A percentile compares a stretch with the other conserved stretches of the same genome.
Conservation (phyloP, 1,140 invertebrate genomes). For the Brachionus calyciflorus region DNA sequence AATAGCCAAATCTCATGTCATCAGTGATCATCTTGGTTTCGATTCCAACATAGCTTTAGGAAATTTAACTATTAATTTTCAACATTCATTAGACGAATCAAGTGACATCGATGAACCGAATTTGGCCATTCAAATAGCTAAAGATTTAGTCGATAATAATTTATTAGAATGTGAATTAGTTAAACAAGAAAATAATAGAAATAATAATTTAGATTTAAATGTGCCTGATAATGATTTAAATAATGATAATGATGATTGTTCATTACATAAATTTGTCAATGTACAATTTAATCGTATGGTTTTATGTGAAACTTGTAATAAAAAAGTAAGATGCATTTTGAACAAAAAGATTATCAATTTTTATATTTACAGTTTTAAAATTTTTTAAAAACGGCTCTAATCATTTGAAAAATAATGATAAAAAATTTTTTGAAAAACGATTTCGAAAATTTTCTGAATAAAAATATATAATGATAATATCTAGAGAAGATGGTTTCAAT, state of each 20-base stretch:
- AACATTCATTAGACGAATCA: neutral
- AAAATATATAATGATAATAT: too few relatives aligned
- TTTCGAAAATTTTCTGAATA: too few relatives aligned
- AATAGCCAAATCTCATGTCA: slow-evolving; percentile 15
- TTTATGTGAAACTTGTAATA: slow-evolving; percentile 15
- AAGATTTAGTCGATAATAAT: neutral
- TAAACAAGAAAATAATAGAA: neutral
- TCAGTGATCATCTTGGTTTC: slow-evolving; percentile 41
- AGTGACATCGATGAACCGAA: neutral
- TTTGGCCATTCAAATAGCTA: neutral
- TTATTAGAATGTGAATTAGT: neutral
- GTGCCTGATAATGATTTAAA: neutral
- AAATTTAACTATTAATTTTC: neutral
- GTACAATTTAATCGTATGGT: slow-evolving; percentile 31
- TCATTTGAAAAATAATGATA: too few relatives aligned
- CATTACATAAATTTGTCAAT: slow-evolving; percentile 18
- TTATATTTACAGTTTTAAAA: too few relatives aligned
- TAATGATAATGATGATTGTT: neutral
- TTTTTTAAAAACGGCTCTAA: too few relatives aligned
- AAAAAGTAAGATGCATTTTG: slow-evolving; percentile 8
- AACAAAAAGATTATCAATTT: too few relatives aligned
- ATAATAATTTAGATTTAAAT: neutral
- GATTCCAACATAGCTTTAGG: slow-evolving; percentile 11
- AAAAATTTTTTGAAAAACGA: too few relatives aligned
- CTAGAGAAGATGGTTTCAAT: too few relatives aligned